Evolutionary conservation across 2,888 invertebrate genomes (phyloP).

Genomic region (Melanophora roralis): DNA sequence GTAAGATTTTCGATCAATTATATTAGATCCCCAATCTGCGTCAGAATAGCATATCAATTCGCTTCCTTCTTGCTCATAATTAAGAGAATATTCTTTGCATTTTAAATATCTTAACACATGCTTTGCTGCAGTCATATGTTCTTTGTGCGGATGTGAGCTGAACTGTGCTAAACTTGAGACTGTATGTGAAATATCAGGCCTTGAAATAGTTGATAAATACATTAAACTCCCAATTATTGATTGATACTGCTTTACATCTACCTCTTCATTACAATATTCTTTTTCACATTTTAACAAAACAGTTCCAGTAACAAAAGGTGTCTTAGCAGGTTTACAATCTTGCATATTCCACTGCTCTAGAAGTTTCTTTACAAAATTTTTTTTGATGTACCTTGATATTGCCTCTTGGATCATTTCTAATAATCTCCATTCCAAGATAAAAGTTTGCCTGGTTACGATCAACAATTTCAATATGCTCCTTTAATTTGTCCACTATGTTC

Average conservation of each 20-base stretch:
- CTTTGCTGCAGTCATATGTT: constrained; percentile 48
- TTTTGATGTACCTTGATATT: not conserved
- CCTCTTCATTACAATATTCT: constrained; percentile 22
- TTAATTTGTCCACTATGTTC: no score
- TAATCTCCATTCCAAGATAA: no score
- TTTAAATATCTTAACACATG: constrained; percentile 50
- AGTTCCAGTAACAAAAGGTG: constrained; percentile 2
- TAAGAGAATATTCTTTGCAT: constrained; percentile 15
- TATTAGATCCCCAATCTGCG: constrained; percentile 53
- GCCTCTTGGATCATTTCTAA: no score
- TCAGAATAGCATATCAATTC: constrained; percentile 53
- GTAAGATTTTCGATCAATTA: constrained; percentile 48
- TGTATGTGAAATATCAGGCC: constrained; percentile 54
- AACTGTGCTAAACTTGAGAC: constrained; percentile 53
- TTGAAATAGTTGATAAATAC: constrained; percentile 8
- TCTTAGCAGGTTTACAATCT: constrained; percentile 31
- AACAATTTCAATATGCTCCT: no score
- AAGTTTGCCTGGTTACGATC: no score
- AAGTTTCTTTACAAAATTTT: constrained; percentile 8
- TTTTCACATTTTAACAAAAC: constrained; percentile 44
- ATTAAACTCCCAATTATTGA: constrained; percentile 34
- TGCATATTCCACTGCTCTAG: no score
- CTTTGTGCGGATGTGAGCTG: constrained; percentile 5
- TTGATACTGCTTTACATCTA: constrained; percentile 13
- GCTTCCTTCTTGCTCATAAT: not conserved